A percentile compares a stretch with the other conserved stretches of the same genome.
Conservation (phyloP, 1,140 invertebrate species). For the Plodia interpunctella region DNA sequence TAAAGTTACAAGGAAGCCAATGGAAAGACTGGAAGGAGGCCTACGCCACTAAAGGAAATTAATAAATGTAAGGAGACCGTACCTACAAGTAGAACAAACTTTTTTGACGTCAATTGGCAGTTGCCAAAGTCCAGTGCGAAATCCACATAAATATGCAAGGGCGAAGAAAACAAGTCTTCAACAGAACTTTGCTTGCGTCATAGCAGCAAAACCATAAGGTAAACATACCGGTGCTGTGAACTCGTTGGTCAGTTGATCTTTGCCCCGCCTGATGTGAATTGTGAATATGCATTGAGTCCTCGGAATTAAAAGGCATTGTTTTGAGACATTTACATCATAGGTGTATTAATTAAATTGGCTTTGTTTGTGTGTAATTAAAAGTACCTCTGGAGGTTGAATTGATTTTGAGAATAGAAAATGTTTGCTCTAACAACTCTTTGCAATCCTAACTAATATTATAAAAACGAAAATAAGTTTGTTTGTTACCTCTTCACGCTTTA, state of each 20-base stretch:
- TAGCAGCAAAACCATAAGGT: slow-evolving; percentile 12
- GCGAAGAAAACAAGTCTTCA: slow-evolving; percentile 19
- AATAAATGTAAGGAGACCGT: not conserved
- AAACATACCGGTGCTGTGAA: slow-evolving; percentile 11
- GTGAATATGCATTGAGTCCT: slow-evolving; percentile 4
- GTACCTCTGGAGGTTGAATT: not conserved
- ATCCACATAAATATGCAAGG: not conserved
- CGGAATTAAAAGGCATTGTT: slow-evolving; percentile 3
- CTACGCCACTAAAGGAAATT: no score
- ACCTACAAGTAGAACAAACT: not conserved
- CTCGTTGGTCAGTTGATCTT: slow-evolving; percentile 1
- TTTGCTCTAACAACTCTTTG: no score
- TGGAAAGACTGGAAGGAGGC: no score
- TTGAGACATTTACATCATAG: not conserved
- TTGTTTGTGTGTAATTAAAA: not conserved
- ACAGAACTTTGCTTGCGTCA: slow-evolving; percentile 22
- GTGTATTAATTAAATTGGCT: not conserved
- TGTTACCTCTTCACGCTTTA: no score
- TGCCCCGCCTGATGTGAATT: not conserved
- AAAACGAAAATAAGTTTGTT: no score
- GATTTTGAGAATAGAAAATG: no score
- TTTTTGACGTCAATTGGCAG: not conserved
- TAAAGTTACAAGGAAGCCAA: no score
- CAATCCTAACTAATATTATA: no score
- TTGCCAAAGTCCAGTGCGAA: not conserved